Percentiles rank a stretch among this genome's conserved stretches.
Conservation (phyloP, 30 jellyfish, hydroid and myxozoan species). For the Nemopilema nomurai region DNA sequence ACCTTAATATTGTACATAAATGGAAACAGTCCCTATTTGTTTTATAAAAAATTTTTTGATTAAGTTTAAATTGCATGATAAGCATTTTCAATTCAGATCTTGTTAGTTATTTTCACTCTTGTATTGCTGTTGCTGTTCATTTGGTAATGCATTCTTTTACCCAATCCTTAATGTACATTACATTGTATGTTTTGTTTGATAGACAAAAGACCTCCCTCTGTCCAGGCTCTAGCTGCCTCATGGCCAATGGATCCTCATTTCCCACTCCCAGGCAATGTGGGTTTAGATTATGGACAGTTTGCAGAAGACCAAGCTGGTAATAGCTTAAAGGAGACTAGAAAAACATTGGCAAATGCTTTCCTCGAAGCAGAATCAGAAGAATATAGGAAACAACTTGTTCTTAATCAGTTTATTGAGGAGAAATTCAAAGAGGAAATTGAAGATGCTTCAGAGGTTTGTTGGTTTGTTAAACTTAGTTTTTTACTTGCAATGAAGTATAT, state of each 20-base stretch:
- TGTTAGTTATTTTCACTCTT: neutral
- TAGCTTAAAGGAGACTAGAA: constrained; percentile 36
- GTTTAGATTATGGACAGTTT: constrained; percentile 71
- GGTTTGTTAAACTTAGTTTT: no score
- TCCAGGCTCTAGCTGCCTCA: constrained; percentile 52
- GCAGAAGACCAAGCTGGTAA: constrained; percentile 33
- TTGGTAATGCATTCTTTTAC: neutral
- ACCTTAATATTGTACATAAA: neutral
- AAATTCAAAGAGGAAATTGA: constrained; percentile 59
- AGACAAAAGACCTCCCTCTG: constrained; percentile 43
- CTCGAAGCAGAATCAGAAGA: constrained; percentile 82
- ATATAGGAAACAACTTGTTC: constrained; percentile 60
- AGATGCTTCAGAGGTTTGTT: constrained; percentile 22
- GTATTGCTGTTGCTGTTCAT: neutral
- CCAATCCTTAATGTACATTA: neutral
- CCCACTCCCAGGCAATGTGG: constrained; percentile 95
- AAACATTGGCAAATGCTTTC: constrained; percentile 81
- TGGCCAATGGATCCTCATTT: constrained; percentile 95
- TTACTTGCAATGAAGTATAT: no score
- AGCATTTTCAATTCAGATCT: neutral
- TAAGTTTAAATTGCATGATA: neutral
- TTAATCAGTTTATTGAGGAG: constrained; percentile 71
- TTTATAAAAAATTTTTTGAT: neutral
- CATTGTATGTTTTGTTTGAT: neutral
- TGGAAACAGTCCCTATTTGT: neutral